Evolutionary conservation across 2,113 vertebrate species (phyloP).

Genomic region (Micronycteris hirsuta): DNA sequence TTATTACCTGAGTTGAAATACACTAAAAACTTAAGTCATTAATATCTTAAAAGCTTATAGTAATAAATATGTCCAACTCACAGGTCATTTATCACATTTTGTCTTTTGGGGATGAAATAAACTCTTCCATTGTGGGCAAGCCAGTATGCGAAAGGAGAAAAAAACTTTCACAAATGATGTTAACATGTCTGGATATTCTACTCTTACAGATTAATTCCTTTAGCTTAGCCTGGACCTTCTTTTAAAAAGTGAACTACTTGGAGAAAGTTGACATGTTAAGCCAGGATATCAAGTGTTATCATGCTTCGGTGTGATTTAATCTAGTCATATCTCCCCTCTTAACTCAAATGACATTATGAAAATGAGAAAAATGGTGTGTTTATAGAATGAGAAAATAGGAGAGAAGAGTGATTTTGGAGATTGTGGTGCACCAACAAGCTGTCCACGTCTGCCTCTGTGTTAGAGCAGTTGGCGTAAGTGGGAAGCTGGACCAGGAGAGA

Average conservation of each 20-base stretch:
- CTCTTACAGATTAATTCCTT: neutral
- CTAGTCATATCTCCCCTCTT: neutral
- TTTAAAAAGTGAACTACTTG: neutral
- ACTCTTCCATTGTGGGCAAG: neutral
- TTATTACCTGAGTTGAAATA: neutral
- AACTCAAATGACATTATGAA: neutral
- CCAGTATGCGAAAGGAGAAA: neutral
- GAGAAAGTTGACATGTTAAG: neutral
- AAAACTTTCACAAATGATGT: neutral
- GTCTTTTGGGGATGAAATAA: neutral
- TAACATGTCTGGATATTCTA: neutral
- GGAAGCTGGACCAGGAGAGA: neutral
- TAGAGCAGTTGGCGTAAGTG: neutral
- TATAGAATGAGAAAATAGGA: neutral
- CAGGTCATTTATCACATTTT: neutral
- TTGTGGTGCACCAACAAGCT: neutral
- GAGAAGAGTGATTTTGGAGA: neutral
- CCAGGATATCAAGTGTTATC: neutral
- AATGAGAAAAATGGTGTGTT: neutral
- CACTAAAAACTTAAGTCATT: neutral
- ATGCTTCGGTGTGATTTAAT: neutral
- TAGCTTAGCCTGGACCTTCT: neutral
- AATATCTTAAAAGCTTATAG: neutral
- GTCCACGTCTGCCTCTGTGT: rapidly evolving
- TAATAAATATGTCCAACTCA: neutral